Evolutionary conservation across 2,888 invertebrate species (phyloP), one percentile per base, ranked within the genome.

Genomic region (Drosophila suboccidentalis): DNA sequence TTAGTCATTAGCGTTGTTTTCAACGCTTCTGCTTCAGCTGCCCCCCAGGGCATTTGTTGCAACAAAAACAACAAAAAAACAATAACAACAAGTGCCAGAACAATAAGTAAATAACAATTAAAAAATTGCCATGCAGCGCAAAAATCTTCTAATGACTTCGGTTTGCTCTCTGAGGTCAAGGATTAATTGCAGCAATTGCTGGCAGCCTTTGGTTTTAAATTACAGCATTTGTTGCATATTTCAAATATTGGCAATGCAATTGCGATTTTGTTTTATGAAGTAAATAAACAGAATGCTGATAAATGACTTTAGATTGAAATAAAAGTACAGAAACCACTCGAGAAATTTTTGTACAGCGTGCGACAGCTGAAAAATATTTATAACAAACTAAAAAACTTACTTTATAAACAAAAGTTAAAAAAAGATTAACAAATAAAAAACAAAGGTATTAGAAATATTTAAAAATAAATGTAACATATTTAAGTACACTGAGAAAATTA

Each of bases 1-100:
- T 84, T 84, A 87, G 84, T 84, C 84, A 84, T 84, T 84, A 84
- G 89, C 89, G 85, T 51, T 81, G 89, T 71, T 82, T 65, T 78
- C 71, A 53, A 39, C 46, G 43, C 51, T 58, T 59, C 60, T 76
- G 70, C 57, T 68, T 50, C 58, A 49, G 69, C 26, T 76, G 61
- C 53, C 53, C 71, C 47, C 68, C 39, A 32, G 51, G 58, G 46
- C 58, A 17, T 43, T 47, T 34, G 61, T 13, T 59, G 60, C 70
- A 69, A 32, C 32, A 47, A 46, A 34, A 63, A 47, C 10, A 49
- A 44, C 3, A 10, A n/a, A 0, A n/a, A 46, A 72, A 73, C 53
- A 59, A 60, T 50, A 55, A 47, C 41, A 80, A 53, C 43, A 44
- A 44, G 62, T 54, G 43, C 38, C 53, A 58, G 44, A 74, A 43